These are phyloP conservation scores for Leptinotarsa texana DNA, from an alignment of 1,140 invertebrate genomes.

Conservation along the genomic window DNA sequence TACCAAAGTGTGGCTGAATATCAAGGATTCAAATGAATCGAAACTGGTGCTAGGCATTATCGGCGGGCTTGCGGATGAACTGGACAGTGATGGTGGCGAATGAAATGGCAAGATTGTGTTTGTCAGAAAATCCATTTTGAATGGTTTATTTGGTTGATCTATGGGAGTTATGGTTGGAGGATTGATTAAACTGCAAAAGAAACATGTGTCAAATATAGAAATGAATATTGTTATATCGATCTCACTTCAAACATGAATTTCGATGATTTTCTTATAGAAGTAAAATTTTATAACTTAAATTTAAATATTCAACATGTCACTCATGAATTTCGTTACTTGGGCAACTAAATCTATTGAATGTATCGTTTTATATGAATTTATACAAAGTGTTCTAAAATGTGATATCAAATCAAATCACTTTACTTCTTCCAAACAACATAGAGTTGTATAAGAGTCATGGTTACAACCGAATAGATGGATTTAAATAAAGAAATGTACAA, in stretches of 20 bases:
- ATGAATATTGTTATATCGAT: background rate
- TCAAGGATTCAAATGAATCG: too few relatives aligned
- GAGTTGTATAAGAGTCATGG: too few relatives aligned
- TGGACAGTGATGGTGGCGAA: too few relatives aligned
- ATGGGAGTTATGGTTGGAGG: constrained; percentile 13
- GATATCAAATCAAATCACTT: too few relatives aligned
- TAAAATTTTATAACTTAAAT: background rate
- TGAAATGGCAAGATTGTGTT: too few relatives aligned
- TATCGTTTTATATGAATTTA: background rate
- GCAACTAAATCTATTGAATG: background rate
- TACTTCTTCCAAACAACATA: too few relatives aligned
- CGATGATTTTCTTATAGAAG: background rate
- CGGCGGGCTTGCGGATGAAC: too few relatives aligned
- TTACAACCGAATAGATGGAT: too few relatives aligned
- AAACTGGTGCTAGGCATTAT: too few relatives aligned
- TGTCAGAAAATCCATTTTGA: background rate
- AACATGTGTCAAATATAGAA: background rate
- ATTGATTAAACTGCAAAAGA: constrained; percentile 8
- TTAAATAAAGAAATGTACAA: too few relatives aligned
- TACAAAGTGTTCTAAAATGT: too few relatives aligned
- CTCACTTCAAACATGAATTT: constrained; percentile 20
- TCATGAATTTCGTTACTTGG: background rate
- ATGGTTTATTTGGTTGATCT: constrained; percentile 1
- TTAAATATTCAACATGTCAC: background rate
- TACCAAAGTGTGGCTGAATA: too few relatives aligned